Base-by-base conservation (phyloP, 2,113 vertebrate genomes). In the Probosciger aterrimus region DNA sequence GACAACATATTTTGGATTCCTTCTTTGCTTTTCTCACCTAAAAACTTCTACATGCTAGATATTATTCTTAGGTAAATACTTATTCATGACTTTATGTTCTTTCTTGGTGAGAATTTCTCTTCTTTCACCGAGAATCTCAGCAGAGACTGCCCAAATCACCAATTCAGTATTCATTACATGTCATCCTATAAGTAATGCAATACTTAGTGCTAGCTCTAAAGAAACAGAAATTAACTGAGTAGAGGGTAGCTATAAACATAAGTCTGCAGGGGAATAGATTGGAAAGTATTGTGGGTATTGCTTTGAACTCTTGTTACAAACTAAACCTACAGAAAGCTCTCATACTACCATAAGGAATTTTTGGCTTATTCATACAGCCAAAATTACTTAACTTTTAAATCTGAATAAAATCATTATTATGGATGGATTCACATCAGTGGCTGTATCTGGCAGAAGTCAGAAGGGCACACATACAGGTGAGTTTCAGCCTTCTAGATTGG, bases 11-110 rank as follows among this genome's bases (percentile, higher is more conserved):
- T 96, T 92, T 92, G 55, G 76, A 78, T 81, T 86, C 50, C 43
- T 93, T 91, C 70, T 92, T 93, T 90, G 55, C 30, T 83, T 78
- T 94, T 86, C 59, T 93, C 35, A 88, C 85, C n/a, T 83, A 74
- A 75, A 88, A 93, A 31, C 11, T 77, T 86, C 43, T 82, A 46
- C 18, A 39, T 18, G 18, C 7, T 82, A 86, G 37, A 55, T 64
- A 78, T 18, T 70, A 67, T 77, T 81, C 53, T 75, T 92, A 25
- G 6, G 30, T 83, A 74, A 90, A 75, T 53, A 78, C 50, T 86
- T 74, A 70, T 35, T 70, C 43, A 68, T 63, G 31, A 31, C 46
- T 90, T 81, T n/a, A 53, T 74, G 18, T 37, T 37, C 43, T 59
- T 80, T 83, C 30, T 43, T 78, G 60, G 18, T 35, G 23, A 86